Evolutionary conservation across 2,113 vertebrate species (phyloP).

Genomic region (Paralichthys olivaceus): DNA sequence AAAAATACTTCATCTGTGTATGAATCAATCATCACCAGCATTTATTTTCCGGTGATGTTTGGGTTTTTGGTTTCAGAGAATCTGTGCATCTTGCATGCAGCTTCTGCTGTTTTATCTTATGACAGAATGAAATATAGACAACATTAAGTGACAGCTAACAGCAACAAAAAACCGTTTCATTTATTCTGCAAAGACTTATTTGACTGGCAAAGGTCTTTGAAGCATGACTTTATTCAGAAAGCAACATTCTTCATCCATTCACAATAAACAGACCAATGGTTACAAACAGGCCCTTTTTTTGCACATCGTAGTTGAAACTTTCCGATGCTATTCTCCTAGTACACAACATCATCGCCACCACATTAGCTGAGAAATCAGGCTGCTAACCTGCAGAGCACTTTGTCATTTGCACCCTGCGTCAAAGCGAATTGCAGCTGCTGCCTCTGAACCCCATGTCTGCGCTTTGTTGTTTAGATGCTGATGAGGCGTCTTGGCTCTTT

Average conservation of each 20-base stretch:
- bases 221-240: too few relatives aligned
- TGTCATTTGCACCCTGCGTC: too few relatives aligned
- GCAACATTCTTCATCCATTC: too few relatives aligned
- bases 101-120: background rate
- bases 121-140: constrained; percentile 6
- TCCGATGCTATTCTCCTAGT: too few relatives aligned
- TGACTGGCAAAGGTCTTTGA: too few relatives aligned
- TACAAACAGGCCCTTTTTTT: too few relatives aligned
- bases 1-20: background rate
- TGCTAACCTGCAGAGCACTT: constrained; percentile 1
- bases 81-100: background rate
- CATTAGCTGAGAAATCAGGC: constrained; percentile 18
- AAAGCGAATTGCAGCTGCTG: too few relatives aligned
- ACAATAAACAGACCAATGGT: background rate
- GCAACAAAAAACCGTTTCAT: too few relatives aligned
- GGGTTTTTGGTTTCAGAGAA: background rate
- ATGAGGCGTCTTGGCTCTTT: constrained; percentile 9
- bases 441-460: background rate
- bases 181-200: background rate
- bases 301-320: too few relatives aligned
- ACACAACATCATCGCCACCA: background rate
- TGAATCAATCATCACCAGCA: background rate
- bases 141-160: constrained; percentile 8
- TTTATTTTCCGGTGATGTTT: background rate
- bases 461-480: constrained; percentile 23